phyloP scores from a whole-genome alignment of 2,797 vertebrate species.

The Pteronotus mesoamericanus region DNA sequence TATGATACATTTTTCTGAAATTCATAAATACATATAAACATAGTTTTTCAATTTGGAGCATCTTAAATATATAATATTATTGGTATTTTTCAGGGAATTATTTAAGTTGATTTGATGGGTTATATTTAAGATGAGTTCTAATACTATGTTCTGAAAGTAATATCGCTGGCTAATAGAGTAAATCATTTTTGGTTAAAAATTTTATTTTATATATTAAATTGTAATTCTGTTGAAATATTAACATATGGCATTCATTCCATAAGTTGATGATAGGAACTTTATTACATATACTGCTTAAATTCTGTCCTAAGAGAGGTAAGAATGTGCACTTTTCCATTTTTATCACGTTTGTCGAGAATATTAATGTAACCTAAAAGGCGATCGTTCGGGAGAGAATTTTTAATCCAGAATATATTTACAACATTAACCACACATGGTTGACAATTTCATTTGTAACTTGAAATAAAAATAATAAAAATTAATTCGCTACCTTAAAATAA shows the following conservation, averaged over 20 bases:
- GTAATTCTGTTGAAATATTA: background rate
- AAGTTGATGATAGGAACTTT: background rate
- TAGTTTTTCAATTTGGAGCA: background rate
- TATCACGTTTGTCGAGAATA: background rate
- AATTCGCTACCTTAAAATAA: slow-evolving; percentile 10
- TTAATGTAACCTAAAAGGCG: background rate
- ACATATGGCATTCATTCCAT: background rate
- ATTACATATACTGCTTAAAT: background rate
- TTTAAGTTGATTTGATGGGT: background rate
- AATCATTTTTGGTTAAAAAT: background rate
- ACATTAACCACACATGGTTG: background rate
- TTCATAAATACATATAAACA: background rate
- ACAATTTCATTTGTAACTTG: background rate
- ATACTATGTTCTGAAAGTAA: background rate
- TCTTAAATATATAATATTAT: slow-evolving; percentile 4
- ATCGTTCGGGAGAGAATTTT: background rate
- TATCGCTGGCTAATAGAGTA: background rate
- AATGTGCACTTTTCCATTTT: slow-evolving; percentile 2
- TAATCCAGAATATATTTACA: background rate
- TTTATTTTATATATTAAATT: background rate
- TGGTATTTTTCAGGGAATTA: background rate
- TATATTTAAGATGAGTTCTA: slow-evolving; percentile 14
- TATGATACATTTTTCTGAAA: background rate
- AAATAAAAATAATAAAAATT: background rate
- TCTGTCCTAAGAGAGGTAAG: background rate